These are phyloP conservation scores for Thaleichthys pacificus DNA, from an alignment of 2,797 vertebrate genomes.

Conservation along the genomic window DNA sequence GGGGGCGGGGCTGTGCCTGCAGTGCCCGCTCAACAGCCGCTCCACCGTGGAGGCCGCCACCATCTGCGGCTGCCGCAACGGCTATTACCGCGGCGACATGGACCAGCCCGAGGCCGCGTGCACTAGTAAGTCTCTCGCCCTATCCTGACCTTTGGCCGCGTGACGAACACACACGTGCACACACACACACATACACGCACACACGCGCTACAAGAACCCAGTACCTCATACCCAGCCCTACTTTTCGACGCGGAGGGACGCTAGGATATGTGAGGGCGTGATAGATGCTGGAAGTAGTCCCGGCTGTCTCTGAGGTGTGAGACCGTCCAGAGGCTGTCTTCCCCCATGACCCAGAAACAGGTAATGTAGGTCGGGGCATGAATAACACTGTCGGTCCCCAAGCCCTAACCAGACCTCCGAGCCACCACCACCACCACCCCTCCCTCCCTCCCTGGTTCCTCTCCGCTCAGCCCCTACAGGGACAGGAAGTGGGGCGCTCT, in stretches of 20 bases:
- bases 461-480: conserved; percentile 13
- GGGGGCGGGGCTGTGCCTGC: conserved; percentile 80
- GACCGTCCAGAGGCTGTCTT: background rate
- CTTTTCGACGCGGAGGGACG: background rate
- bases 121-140: conserved; percentile 84
- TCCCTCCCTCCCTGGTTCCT: conserved; percentile 11
- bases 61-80: conserved; percentile 86
- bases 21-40: conserved; percentile 88
- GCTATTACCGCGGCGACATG: conserved; percentile 89
- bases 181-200: background rate
- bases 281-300: background rate
- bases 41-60: conserved; percentile 85
- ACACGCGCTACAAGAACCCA: background rate
- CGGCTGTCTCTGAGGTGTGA: background rate
- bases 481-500: conserved; percentile 24
- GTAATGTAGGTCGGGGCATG: conserved; percentile 72
- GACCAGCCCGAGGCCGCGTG: conserved; percentile 84
- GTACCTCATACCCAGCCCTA: background rate
- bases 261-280: background rate
- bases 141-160: background rate
- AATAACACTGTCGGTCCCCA: conserved; percentile 60
- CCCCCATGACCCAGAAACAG: conserved; percentile 1
- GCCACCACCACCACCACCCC: background rate
- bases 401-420: conserved; percentile 33
- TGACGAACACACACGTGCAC: background rate